phyloP scores from a whole-genome alignment of 2,113 vertebrate species.

The Rhabdomys dilectus region DNA sequence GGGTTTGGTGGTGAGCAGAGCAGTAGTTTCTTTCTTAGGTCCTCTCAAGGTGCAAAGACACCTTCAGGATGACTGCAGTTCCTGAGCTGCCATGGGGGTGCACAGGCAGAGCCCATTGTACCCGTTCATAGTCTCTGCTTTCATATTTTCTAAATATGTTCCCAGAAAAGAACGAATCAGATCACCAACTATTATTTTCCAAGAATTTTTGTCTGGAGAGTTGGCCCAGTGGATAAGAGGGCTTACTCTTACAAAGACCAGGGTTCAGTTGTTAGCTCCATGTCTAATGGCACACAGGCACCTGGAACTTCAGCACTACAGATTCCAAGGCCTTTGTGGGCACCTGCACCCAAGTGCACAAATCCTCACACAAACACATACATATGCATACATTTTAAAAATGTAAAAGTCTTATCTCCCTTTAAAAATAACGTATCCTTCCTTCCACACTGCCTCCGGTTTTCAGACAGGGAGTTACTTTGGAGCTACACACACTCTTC shows the following conservation, averaged over 20 bases:
- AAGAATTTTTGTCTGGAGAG: constrained; percentile 26
- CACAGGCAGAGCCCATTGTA: neutral
- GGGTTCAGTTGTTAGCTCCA: neutral
- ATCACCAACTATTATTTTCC: neutral
- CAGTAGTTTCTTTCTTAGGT: neutral
- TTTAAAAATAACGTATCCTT: neutral
- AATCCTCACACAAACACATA: neutral
- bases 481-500: neutral
- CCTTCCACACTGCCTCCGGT: neutral
- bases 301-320: neutral
- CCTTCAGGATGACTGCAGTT: constrained; percentile 1
- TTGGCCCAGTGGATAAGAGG: neutral
- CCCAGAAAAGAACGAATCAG: neutral
- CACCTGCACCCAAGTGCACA: neutral
- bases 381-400: neutral
- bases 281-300: no score
- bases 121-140: neutral
- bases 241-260: neutral
- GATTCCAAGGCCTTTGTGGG: neutral
- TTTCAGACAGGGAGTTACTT: neutral
- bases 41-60: neutral
- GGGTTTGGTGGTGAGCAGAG: neutral
- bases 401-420: no score
- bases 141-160: constrained; percentile 28
- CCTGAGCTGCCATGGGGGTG: neutral